Evolutionary conservation across 2,797 vertebrate genomes (phyloP), one percentile per base, ranked within the genome.

Genomic region (Molossus molossus): DNA sequence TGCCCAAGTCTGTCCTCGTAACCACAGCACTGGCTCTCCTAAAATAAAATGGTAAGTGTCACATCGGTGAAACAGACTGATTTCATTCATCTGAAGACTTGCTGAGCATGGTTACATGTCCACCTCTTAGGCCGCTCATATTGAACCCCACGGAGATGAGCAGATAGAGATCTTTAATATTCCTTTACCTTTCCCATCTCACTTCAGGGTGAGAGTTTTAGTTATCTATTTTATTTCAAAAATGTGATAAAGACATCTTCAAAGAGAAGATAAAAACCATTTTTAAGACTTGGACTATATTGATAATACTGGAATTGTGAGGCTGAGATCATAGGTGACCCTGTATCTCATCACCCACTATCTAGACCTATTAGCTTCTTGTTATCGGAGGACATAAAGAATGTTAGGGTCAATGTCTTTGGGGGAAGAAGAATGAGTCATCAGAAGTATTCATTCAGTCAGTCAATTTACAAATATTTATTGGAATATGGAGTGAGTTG

Each of bases 171-270:
- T 89, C 55, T 85, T 89, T 86, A 89, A 95, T 95, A 86, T 89
- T 73, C 27, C 8, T 77, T 72, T 25, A 33, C 12, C n/a, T 87
- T 69, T 84, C 40, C 27, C 84, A 58, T 23, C 12, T 40, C 12
- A 50, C 33, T 58, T 76, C 9, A 76, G 37, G 15, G 15, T 3
- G 70, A 57, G 6, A 15, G 18, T 85, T 76, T 76, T 55, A 53
- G 21, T 58, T 45, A 50, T 48, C 62, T 75, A 37, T 87, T 91
- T 69, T 87, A 76, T 91, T 89, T 85, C 45, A 86, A 81, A 85
- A n/a, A 62, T 33, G 9, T 40, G 53, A 50, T 91, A 48, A 96
- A 70, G 37, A 79, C 69, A 62, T 62, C n/a, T 48, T 75, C 62
- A 62, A 45, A 33, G 60, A 85, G 25, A 93, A 75, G 37, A 58